These are phyloP conservation scores for Acropternis orthonyx DNA, from an alignment of 2,797 vertebrate genomes.

Conservation along the genomic window DNA sequence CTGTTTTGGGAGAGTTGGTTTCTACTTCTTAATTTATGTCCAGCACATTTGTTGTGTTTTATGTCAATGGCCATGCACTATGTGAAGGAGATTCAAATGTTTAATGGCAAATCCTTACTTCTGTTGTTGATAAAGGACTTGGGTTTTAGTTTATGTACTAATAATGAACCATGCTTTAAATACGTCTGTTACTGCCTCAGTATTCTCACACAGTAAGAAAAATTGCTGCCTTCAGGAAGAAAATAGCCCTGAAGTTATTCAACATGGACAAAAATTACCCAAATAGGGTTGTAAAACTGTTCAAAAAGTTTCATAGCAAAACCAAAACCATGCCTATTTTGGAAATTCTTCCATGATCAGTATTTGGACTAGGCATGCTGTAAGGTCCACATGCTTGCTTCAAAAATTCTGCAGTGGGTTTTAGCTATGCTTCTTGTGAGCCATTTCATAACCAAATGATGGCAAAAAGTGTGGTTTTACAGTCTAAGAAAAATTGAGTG, in stretches of 20 bases:
- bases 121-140: background rate
- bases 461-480: background rate
- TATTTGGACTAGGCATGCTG: background rate
- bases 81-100: background rate
- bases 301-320: background rate
- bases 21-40: background rate
- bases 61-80: background rate
- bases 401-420: background rate
- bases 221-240: background rate
- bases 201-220: background rate
- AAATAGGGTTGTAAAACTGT: background rate
- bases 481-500: background rate
- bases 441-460: background rate
- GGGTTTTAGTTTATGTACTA: background rate
- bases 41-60: background rate
- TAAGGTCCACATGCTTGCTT: background rate
- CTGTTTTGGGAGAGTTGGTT: background rate
- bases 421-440: background rate
- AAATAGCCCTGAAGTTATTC: background rate
- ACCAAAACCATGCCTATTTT: background rate
- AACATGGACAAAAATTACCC: background rate
- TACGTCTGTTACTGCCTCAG: background rate
- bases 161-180: background rate
- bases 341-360: background rate
- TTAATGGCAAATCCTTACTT: background rate